Evolutionary conservation across 2,797 vertebrate genomes (phyloP).

Genomic region (Trichosurus vulpecula): DNA sequence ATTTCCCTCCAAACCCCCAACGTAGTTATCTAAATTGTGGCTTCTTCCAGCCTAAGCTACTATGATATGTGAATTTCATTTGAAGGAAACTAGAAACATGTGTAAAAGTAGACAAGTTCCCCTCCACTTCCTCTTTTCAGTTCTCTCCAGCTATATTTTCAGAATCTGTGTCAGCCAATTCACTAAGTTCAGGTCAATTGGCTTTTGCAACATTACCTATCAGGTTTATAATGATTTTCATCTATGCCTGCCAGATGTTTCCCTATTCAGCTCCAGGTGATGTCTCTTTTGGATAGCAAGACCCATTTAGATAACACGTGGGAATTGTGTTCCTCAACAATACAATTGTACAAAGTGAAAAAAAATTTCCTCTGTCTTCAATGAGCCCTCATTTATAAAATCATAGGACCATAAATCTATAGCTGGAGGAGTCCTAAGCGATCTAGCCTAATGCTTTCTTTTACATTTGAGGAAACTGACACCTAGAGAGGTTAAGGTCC

Average conservation of each 20-base stretch:
- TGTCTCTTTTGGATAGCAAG: neutral
- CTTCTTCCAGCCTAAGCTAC: neutral
- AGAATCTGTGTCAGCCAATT: neutral
- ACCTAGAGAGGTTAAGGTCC: neutral
- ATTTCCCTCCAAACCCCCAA: neutral
- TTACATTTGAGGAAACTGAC: neutral
- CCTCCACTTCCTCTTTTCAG: neutral
- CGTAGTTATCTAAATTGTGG: neutral
- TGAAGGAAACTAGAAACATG: conserved; percentile 5
- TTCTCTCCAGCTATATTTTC: neutral
- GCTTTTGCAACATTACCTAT: neutral
- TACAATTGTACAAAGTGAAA: neutral
- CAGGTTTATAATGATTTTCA: neutral
- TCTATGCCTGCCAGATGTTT: neutral
- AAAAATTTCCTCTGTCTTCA: neutral
- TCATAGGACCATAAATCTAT: neutral
- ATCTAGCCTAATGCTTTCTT: neutral
- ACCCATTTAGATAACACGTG: neutral
- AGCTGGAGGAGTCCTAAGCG: neutral
- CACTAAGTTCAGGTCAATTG: neutral
- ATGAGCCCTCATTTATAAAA: too few species aligned
- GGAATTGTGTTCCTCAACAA: neutral
- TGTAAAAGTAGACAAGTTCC: neutral
- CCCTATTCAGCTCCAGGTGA: neutral
- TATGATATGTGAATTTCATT: neutral